Percentiles rank a stretch among this genome's conserved stretches.
Conservation (phyloP, 2,888 invertebrate genomes). For the Protodeltote pygarga region DNA sequence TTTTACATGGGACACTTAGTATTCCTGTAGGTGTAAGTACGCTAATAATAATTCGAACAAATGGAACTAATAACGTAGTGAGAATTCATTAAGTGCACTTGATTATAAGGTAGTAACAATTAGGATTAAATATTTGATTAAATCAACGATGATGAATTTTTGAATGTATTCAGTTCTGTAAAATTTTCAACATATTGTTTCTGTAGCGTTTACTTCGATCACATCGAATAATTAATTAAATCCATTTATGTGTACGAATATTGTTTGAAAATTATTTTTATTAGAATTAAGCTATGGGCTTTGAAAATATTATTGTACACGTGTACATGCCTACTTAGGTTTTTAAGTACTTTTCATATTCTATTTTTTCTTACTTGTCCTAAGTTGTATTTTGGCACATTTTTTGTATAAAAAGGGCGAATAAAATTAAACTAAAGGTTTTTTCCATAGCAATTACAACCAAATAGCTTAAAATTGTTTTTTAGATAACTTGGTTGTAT, state of each 20-base stretch:
- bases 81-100: constrained; percentile 84
- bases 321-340: constrained; percentile 27
- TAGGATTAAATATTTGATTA: constrained; percentile 59
- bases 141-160: constrained; percentile 59
- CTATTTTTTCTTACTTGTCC: too few relatives aligned
- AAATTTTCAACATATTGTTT: constrained; percentile 19
- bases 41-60: constrained; percentile 60
- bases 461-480: too few relatives aligned
- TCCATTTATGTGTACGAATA: constrained; percentile 2
- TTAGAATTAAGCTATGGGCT: constrained; percentile 36
- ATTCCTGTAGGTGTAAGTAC: constrained; percentile 53
- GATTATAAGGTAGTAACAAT: constrained; percentile 66
- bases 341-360: too few relatives aligned
- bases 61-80: constrained; percentile 72
- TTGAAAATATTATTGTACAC: constrained; percentile 25
- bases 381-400: too few relatives aligned
- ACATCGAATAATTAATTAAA: constrained; percentile 6
- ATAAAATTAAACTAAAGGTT: too few relatives aligned
- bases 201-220: constrained; percentile 13
- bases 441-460: too few relatives aligned
- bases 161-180: constrained; percentile 63
- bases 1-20: constrained; percentile 50
- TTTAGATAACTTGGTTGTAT: too few relatives aligned
- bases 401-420: too few relatives aligned
- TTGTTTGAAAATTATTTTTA: constrained; percentile 7